Evolutionary conservation across 2,797 vertebrate genomes (phyloP).

Genomic region (Masticophis lateralis): DNA sequence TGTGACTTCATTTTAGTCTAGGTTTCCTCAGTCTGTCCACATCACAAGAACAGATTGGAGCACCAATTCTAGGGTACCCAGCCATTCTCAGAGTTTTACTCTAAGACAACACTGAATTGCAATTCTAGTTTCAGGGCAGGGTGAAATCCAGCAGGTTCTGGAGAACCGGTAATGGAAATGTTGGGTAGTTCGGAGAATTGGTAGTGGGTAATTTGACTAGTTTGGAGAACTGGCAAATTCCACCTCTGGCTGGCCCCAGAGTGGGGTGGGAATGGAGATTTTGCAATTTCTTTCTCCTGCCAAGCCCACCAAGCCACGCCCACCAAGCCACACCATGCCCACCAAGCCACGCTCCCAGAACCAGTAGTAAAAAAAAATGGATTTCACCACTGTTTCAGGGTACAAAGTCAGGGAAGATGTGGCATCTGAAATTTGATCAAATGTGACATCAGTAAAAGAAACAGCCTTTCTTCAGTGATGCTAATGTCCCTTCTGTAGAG

Average conservation of each 20-base stretch:
- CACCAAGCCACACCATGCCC: no score
- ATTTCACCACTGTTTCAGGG: background rate
- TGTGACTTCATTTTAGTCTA: background rate
- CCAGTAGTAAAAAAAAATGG: no score
- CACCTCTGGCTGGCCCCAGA: no score
- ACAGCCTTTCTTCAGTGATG: background rate
- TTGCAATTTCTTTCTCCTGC: no score
- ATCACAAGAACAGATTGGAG: background rate
- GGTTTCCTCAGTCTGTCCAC: background rate
- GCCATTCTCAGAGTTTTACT: background rate
- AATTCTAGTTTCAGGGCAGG: background rate
- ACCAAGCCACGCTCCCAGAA: no score
- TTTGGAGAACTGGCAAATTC: no score
- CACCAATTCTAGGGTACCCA: background rate
- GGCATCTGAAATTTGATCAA: background rate
- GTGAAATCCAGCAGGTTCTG: no score
- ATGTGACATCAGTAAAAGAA: background rate
- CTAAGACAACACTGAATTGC: background rate
- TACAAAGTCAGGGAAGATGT: background rate
- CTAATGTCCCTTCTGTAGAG: background rate
- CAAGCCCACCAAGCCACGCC: no score
- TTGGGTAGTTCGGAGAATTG: no score
- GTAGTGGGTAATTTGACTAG: no score
- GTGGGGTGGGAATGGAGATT: no score
- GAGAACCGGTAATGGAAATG: no score